phyloP scores from a whole-genome alignment of 2,113 vertebrate species.

The Urocynchramus pylzowi region DNA sequence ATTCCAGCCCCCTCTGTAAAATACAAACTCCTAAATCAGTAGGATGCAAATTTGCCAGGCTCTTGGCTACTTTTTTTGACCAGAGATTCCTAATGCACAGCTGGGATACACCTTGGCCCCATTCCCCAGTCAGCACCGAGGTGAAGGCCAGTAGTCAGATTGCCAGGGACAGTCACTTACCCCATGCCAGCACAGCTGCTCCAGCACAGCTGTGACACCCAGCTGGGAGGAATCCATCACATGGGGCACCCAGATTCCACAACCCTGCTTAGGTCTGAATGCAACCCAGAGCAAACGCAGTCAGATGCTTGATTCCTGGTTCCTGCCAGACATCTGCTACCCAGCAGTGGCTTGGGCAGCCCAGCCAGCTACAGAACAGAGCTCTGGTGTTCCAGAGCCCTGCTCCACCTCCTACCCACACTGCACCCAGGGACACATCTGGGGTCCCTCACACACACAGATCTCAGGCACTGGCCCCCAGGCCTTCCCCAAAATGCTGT shows the following conservation, averaged over 20 bases:
- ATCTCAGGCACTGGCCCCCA: no score
- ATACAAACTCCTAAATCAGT: background rate
- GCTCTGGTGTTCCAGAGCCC: background rate
- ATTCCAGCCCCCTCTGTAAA: background rate
- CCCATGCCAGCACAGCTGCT: background rate
- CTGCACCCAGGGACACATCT: fast-evolving
- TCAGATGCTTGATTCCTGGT: fast-evolving
- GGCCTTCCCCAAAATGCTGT: background rate
- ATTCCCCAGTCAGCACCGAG: fast-evolving
- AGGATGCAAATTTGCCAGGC: background rate
- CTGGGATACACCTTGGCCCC: background rate
- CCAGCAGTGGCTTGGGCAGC: fast-evolving
- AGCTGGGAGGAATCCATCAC: background rate
- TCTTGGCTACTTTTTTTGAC: background rate
- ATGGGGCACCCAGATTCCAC: fast-evolving
- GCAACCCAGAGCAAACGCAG: background rate
- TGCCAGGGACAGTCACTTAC: background rate
- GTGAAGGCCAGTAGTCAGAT: fast-evolving
- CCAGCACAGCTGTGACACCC: fast-evolving
- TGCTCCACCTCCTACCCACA: no score
- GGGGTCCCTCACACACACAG: background rate
- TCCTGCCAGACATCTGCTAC: fast-evolving
- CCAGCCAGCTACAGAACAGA: background rate
- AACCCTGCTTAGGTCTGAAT: background rate
- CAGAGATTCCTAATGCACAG: background rate